Evolutionary conservation across 1,140 invertebrate genomes (phyloP).

Genomic region (Heliconius melpomene): DNA sequence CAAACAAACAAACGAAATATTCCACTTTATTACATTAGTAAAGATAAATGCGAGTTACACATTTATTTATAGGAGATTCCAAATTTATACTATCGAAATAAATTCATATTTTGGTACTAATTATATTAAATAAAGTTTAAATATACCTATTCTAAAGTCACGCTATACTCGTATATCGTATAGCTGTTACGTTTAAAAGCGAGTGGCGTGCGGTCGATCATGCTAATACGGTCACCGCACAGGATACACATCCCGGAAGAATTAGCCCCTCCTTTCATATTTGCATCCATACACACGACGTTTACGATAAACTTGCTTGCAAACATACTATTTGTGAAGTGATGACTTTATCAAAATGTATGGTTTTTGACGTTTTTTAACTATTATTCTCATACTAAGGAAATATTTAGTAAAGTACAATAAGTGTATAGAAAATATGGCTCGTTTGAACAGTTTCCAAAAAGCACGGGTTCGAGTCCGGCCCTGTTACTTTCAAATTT

Average conservation of each 20-base stretch:
- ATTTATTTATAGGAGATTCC: too few species aligned
- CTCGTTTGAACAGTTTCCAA: too few species aligned
- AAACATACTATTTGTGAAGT: neutral
- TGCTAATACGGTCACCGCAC: constrained; percentile 55
- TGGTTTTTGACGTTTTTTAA: neutral
- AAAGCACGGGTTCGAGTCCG: too few species aligned
- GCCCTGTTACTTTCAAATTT: too few species aligned
- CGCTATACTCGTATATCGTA: neutral
- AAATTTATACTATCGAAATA: too few species aligned
- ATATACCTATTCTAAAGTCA: neutral
- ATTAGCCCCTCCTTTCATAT: constrained; percentile 53
- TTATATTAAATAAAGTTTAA: neutral
- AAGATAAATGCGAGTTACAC: too few species aligned
- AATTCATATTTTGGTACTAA: too few species aligned
- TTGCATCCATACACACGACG: constrained; percentile 26
- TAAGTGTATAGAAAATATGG: too few species aligned
- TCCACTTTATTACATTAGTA: too few species aligned
- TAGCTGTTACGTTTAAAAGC: neutral
- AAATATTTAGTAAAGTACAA: too few species aligned
- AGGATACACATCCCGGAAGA: constrained; percentile 77
- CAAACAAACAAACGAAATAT: too few species aligned
- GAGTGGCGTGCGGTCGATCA: constrained; percentile 50
- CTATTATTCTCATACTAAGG: neutral
- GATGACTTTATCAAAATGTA: neutral
- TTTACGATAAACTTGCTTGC: constrained; percentile 5